Evolutionary conservation across 2,797 vertebrate genomes (phyloP).

Genomic region (Melanotaenia boesemani): DNA sequence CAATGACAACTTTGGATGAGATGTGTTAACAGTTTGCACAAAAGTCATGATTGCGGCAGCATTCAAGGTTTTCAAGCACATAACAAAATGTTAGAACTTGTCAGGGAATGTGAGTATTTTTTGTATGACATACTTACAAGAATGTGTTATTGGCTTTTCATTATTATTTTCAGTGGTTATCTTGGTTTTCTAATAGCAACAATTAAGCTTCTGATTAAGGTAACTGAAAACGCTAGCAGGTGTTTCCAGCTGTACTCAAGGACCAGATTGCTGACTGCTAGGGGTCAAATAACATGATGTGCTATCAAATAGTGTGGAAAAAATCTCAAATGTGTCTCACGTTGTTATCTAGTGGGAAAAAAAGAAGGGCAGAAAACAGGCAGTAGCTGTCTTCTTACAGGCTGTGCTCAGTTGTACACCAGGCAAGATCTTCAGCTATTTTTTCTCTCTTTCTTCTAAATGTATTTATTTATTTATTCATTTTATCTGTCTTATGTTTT

Average conservation of each 20-base stretch:
- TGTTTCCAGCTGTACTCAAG: not conserved
- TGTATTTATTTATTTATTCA: not conserved
- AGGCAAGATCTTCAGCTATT: not conserved
- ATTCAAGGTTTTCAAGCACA: not conserved
- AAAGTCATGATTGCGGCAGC: not conserved
- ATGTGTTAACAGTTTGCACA: too few species aligned
- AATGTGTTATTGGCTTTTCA: not conserved
- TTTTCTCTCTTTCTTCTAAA: not conserved
- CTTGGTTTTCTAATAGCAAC: not conserved
- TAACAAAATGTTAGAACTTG: not conserved
- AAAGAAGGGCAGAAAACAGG: not conserved
- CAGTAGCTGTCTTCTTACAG: not conserved
- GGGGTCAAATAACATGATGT: not conserved
- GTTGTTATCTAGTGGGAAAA: not conserved
- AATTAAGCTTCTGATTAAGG: not conserved
- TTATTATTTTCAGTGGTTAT: not conserved
- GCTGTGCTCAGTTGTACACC: not conserved
- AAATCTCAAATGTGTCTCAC: not conserved
- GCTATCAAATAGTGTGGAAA: not conserved
- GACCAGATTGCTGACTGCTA: not conserved
- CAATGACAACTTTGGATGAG: rapidly evolving
- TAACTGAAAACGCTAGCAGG: not conserved
- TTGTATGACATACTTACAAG: not conserved
- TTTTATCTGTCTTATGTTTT: not conserved
- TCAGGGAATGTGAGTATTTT: not conserved